Evolutionary conservation across 2,113 vertebrate species (phyloP).

Genomic region (Passer domesticus): DNA sequence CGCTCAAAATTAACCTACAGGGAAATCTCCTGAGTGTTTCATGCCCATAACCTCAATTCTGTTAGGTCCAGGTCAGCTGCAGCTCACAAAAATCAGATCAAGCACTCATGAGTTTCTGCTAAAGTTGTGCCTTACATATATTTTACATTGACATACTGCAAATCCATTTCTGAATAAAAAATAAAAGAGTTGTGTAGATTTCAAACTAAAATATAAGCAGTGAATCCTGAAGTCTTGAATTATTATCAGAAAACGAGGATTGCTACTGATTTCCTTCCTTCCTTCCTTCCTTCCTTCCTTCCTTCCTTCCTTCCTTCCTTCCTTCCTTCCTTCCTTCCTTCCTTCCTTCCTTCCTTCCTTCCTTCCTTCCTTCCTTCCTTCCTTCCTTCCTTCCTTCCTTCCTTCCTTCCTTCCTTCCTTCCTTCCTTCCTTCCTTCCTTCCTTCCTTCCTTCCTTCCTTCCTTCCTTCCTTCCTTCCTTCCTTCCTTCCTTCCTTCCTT

Average conservation of each 20-base stretch:
- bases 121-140: background rate
- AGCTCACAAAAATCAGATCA: background rate
- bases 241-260: background rate
- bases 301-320: background rate
- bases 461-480: too few relatives aligned
- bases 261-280: too few relatives aligned
- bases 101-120: background rate
- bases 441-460: too few relatives aligned
- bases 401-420: too few relatives aligned
- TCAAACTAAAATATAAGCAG: background rate
- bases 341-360: background rate
- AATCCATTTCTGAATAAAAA: background rate
- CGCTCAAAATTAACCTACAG: background rate
- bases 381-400: too few relatives aligned
- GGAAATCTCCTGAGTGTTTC: background rate
- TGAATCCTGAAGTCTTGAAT: background rate
- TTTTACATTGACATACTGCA: background rate
- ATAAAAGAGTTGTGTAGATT: background rate
- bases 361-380: too few relatives aligned
- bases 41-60: background rate
- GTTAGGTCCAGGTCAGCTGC: background rate
- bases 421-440: background rate
- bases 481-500: too few relatives aligned
- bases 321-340: background rate
- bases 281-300: background rate